phyloP scores from a whole-genome alignment of 1,140 invertebrate species.

The Cotesia glomerata region DNA sequence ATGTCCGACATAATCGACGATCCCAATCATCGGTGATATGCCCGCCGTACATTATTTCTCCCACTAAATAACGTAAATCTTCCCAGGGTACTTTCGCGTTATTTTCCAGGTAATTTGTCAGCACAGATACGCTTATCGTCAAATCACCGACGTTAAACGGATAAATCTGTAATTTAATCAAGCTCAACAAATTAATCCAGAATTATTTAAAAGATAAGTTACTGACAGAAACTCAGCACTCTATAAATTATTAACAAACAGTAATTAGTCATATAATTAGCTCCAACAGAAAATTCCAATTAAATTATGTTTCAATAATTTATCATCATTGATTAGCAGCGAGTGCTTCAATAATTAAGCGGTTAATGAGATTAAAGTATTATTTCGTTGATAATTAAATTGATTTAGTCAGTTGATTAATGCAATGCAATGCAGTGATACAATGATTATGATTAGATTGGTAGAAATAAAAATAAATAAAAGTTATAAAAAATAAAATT shows the following conservation, averaged over 20 bases:
- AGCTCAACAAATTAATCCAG: background rate
- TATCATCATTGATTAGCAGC: too few relatives aligned
- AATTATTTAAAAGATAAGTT: background rate
- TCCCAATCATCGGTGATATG: conserved; percentile 98
- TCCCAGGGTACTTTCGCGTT: conserved; percentile 90
- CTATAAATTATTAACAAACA: background rate
- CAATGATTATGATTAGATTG: too few relatives aligned
- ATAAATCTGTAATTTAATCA: conserved; percentile 58
- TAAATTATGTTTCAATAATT: too few relatives aligned
- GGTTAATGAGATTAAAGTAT: background rate
- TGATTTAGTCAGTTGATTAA: too few relatives aligned
- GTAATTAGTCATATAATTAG: too few relatives aligned
- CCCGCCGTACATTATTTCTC: conserved; percentile 97
- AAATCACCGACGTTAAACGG: conserved; percentile 86
- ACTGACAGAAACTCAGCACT: background rate
- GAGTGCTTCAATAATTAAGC: background rate
- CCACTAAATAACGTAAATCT: conserved; percentile 90
- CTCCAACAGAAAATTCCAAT: too few relatives aligned
- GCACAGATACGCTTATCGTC: conserved; percentile 89
- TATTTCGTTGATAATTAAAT: background rate
- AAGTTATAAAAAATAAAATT: background rate
- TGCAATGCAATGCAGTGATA: too few relatives aligned
- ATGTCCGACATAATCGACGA: conserved; percentile 83
- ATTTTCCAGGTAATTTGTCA: conserved; percentile 92
- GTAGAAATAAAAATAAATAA: too few relatives aligned